phyloP scores from a whole-genome alignment of 2,888 invertebrate genomes.

The Latheticus oryzae region DNA sequence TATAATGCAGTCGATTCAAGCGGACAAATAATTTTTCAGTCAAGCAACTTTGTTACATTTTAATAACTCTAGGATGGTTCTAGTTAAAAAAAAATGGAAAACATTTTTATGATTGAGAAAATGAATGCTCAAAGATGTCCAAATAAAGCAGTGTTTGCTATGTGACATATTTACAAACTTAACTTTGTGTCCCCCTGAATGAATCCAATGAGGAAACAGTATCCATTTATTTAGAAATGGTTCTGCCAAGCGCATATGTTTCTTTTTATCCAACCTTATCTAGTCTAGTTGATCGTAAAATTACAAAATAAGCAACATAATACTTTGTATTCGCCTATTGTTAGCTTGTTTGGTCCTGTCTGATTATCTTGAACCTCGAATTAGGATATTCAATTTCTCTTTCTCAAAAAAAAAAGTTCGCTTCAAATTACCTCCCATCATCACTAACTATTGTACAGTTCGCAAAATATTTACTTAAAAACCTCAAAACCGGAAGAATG shows the following conservation, averaged over 20 bases:
- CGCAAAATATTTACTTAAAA: conserved; percentile 32
- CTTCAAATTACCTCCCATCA: conserved; percentile 6
- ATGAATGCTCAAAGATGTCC: no score
- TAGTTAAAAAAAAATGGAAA: no score
- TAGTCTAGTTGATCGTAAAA: conserved; percentile 52
- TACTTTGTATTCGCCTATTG: conserved; percentile 51
- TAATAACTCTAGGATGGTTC: no score
- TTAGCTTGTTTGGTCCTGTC: conserved; percentile 49
- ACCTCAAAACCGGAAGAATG: conserved; percentile 26
- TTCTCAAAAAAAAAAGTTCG: neutral
- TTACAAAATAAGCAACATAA: conserved; percentile 53
- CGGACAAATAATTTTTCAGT: no score
- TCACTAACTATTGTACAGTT: conserved; percentile 1
- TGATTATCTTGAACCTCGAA: conserved; percentile 52
- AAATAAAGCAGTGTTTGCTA: no score
- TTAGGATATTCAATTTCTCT: conserved; percentile 51
- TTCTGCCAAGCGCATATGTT: conserved; percentile 44
- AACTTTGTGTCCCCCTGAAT: no score
- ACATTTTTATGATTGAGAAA: no score
- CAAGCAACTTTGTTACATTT: no score
- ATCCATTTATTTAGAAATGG: conserved; percentile 39
- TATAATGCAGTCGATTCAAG: no score
- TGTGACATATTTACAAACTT: no score
- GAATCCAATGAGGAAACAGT: conserved; percentile 34
- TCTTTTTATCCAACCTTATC: conserved; percentile 45